Conservation (phyloP, 2,113 vertebrate genomes). For the Calidris pygmaea region DNA sequence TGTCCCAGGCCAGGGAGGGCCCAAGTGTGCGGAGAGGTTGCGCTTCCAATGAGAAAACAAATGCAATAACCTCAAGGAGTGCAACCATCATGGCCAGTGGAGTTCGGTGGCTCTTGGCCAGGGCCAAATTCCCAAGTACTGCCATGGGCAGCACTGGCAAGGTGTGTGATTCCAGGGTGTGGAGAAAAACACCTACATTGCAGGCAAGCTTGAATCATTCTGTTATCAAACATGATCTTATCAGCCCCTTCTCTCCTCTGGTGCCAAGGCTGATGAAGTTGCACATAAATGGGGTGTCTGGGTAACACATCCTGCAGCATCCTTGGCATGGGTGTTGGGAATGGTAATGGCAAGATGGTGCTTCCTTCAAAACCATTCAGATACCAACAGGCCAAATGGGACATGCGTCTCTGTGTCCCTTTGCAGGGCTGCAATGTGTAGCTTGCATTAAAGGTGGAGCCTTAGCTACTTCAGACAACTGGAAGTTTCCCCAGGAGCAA, state of each 20-base stretch:
- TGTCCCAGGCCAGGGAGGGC: background rate
- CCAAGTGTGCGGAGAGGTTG: background rate
- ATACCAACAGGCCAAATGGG: fast-evolving
- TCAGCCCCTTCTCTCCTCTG: background rate
- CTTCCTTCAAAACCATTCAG: background rate
- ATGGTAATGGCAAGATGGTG: background rate
- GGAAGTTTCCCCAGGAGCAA: background rate
- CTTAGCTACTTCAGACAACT: background rate
- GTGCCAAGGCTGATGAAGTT: background rate
- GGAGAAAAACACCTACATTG: background rate
- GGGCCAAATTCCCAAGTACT: background rate
- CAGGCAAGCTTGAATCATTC: background rate
- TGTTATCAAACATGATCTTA: background rate
- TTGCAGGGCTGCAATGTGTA: background rate
- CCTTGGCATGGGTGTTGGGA: background rate
- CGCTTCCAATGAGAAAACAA: background rate
- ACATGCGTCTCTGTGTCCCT: background rate
- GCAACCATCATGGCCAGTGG: too few relatives aligned
- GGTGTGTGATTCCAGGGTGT: background rate
- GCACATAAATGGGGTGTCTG: background rate
- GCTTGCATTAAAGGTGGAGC: background rate
- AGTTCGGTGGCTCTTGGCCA: background rate
- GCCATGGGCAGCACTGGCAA: background rate
- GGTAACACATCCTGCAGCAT: background rate
- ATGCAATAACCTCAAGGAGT: background rate